These are phyloP conservation scores for Euura lappo DNA, from an alignment of 1,140 invertebrate genomes.

Conservation along the genomic window DNA sequence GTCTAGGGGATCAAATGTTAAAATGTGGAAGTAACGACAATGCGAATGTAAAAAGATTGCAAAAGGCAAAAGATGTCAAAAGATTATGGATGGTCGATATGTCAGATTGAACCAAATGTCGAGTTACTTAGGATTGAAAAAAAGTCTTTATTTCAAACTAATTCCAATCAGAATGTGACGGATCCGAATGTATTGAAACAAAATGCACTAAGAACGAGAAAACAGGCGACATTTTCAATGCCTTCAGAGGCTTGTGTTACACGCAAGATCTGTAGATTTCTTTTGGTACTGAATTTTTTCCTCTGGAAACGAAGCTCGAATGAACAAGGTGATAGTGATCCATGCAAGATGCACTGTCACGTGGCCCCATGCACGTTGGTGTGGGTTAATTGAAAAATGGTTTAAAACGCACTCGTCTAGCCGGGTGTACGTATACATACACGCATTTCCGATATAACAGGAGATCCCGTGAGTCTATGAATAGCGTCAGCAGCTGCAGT, in stretches of 20 bases:
- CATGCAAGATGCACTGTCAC: background rate
- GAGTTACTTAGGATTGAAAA: no score
- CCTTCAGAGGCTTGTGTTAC: no score
- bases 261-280: background rate
- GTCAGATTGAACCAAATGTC: no score
- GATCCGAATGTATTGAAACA: no score
- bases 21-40: no score
- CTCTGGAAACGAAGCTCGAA: background rate
- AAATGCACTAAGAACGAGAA: no score
- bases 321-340: background rate
- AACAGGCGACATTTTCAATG: background rate
- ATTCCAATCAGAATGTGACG: no score
- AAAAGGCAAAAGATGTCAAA: no score
- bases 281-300: background rate
- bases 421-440: background rate
- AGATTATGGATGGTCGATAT: no score
- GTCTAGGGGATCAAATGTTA: no score
- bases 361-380: background rate
- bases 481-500: background rate
- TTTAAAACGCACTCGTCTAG: background rate
- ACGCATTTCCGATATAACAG: background rate
- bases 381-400: conserved; percentile 3
- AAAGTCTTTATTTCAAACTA: no score
- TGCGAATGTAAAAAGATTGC: no score
- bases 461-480: background rate